These are phyloP conservation scores for Steinernema feltiae DNA, from an alignment of 1,140 invertebrate species.

Conservation along the genomic window DNA sequence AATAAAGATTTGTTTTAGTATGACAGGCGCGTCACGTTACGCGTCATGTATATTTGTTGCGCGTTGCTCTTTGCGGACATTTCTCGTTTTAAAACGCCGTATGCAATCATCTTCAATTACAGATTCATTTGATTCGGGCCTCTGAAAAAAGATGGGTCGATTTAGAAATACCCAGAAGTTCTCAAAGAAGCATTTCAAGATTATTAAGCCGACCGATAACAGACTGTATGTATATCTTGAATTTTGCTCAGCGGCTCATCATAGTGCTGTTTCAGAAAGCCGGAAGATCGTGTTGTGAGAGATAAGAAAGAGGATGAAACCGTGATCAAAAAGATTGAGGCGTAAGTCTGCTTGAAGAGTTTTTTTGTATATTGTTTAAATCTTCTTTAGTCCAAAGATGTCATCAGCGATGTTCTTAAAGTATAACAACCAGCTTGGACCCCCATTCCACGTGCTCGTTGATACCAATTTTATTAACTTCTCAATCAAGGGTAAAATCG, in stretches of 20 bases:
- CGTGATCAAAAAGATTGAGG: constrained; percentile 49
- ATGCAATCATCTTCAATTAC: no score
- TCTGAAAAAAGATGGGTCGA: no score
- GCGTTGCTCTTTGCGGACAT: no score
- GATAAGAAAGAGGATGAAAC: constrained; percentile 54
- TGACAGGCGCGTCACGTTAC: no score
- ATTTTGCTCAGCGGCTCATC: constrained; percentile 1
- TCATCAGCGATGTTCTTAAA: constrained; percentile 75
- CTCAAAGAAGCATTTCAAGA: constrained; percentile 44
- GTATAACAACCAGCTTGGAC: constrained; percentile 97
- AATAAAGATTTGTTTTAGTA: no score
- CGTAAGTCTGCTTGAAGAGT: constrained; percentile 44
- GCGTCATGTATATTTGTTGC: no score
- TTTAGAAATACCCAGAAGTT: constrained; percentile 42
- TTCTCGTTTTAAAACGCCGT: no score
- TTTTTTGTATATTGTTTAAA: neutral
- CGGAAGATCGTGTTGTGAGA: constrained; percentile 48
- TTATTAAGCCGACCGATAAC: constrained; percentile 53
- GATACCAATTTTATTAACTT: constrained; percentile 99
- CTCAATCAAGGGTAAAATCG: constrained; percentile 95
- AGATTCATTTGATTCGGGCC: no score
- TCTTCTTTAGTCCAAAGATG: constrained; percentile 46
- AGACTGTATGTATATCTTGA: constrained; percentile 49
- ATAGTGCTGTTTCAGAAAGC: constrained; percentile 46
- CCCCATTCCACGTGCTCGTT: constrained; percentile 89